Evolutionary conservation across 2,797 vertebrate genomes (phyloP).

Genomic region (Sebastes oblongus): DNA sequence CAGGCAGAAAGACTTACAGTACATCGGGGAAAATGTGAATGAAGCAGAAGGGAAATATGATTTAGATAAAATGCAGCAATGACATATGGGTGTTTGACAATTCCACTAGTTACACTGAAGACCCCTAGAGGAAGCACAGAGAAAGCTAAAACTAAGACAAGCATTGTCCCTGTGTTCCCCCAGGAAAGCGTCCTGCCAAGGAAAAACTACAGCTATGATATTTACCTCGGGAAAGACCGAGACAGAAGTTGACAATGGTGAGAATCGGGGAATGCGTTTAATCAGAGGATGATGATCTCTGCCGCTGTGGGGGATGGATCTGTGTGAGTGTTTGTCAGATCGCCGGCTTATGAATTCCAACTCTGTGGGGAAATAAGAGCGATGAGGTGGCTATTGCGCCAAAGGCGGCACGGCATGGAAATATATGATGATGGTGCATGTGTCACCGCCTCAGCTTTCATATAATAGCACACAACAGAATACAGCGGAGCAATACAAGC

Average conservation of each 20-base stretch:
- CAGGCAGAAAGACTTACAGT: slow-evolving; percentile 8
- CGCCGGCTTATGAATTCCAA: slow-evolving; percentile 55
- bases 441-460: slow-evolving; percentile 32
- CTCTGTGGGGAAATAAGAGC: slow-evolving; percentile 66
- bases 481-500: slow-evolving; percentile 10
- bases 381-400: slow-evolving; percentile 48
- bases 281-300: slow-evolving; percentile 50
- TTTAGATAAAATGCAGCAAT: slow-evolving; percentile 32
- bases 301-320: slow-evolving; percentile 29
- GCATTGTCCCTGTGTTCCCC: slow-evolving; percentile 5
- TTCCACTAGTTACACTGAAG: slow-evolving; percentile 7
- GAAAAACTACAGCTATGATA: slow-evolving; percentile 11
- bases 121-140: slow-evolving; percentile 3
- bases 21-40: slow-evolving; percentile 25
- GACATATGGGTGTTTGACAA: slow-evolving; percentile 28
- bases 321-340: slow-evolving; percentile 44
- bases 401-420: slow-evolving; percentile 33
- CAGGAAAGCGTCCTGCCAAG: background rate
- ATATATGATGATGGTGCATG: slow-evolving; percentile 43
- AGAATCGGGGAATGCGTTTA: slow-evolving; percentile 52
- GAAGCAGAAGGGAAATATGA: slow-evolving; percentile 31
- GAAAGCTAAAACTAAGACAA: background rate
- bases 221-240: slow-evolving; percentile 40
- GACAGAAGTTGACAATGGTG: slow-evolving; percentile 36
- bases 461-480: slow-evolving; percentile 27